Conservation (phyloP, 64 coral and sea anemone genomes). For the Montipora foliosa region DNA sequence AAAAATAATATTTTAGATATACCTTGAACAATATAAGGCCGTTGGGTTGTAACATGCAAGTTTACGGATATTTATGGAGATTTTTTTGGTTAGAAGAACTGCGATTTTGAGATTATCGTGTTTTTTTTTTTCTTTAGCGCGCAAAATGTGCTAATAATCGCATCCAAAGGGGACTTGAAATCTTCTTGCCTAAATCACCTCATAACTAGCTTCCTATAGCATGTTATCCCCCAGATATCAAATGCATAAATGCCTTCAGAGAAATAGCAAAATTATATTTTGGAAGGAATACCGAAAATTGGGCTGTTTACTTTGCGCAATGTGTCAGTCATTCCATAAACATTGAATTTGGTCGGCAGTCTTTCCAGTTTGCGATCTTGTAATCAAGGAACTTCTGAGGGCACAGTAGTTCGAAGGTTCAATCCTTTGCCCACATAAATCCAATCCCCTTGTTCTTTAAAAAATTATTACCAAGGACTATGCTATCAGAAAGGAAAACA, state of each 20-base stretch:
- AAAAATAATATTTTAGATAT: not conserved
- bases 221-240: not conserved
- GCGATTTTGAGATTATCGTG: not conserved
- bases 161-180: not conserved
- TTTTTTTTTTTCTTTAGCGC: not conserved
- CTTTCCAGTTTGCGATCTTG: no score
- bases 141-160: not conserved
- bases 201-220: conserved; percentile 17
- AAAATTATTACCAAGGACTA: no score
- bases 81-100: not conserved
- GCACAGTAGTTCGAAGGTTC: no score
- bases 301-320: no score
- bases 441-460: no score
- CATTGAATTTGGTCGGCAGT: no score
- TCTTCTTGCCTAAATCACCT: not conserved
- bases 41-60: not conserved
- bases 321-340: no score
- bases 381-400: no score
- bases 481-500: no score
- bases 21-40: not conserved
- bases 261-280: not conserved
- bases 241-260: conserved; percentile 14
- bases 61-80: not conserved
- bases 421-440: no score
- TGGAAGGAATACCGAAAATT: no score